Evolutionary conservation across 2,797 vertebrate genomes (phyloP).

Genomic region (Manis javanica): DNA sequence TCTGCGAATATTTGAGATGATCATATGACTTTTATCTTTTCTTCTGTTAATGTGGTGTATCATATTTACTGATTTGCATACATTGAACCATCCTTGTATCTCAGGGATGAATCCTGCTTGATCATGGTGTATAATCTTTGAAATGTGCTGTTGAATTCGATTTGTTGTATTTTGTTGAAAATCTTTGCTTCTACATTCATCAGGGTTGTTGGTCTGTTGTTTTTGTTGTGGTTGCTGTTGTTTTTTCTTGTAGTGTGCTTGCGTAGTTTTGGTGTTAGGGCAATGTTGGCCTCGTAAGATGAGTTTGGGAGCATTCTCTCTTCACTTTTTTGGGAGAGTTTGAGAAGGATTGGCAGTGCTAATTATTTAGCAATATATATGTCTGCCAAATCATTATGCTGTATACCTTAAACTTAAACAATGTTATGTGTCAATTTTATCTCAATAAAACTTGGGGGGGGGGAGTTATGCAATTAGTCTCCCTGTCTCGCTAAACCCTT

Average conservation of each 20-base stretch:
- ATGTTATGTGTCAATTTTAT: not conserved
- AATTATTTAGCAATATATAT: not conserved
- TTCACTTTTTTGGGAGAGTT: not conserved
- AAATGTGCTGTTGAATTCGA: not conserved
- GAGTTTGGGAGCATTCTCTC: not conserved
- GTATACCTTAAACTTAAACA: not conserved
- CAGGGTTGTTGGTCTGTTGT: not conserved
- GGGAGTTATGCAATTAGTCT: not conserved
- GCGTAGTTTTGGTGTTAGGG: not conserved
- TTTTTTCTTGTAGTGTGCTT: not conserved
- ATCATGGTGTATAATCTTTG: not conserved
- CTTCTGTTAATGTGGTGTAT: not conserved
- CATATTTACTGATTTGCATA: not conserved
- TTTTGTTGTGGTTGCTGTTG: not conserved
- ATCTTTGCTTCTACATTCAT: not conserved
- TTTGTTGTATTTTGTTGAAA: not conserved
- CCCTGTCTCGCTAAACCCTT: not conserved
- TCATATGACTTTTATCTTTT: not conserved
- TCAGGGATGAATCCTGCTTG: not conserved
- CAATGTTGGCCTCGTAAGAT: not conserved
- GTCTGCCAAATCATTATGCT: not conserved
- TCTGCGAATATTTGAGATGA: not conserved
- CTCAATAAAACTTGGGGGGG: not conserved
- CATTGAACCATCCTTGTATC: not conserved
- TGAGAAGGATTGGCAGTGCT: not conserved